These are phyloP conservation scores for Habroteleia sp. DNA, from an alignment of 2,888 invertebrate species.

Conservation along the genomic window DNA sequence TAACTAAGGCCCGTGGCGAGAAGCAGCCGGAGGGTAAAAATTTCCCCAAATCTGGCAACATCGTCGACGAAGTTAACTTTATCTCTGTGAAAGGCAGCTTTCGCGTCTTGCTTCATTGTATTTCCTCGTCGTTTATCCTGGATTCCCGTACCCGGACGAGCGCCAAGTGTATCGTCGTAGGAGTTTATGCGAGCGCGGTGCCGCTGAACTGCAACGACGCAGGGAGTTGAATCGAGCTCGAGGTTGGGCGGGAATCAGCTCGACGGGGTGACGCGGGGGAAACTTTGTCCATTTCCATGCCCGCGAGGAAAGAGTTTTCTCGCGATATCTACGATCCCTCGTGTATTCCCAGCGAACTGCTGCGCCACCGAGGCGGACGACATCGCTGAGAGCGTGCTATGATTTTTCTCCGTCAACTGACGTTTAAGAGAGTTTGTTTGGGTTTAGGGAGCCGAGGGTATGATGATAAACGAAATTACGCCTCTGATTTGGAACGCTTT, in stretches of 20 bases:
- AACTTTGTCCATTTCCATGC: slow-evolving; percentile 78
- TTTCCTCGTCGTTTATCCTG: slow-evolving; percentile 26
- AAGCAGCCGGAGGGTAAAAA: slow-evolving; percentile 26
- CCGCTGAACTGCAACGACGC: slow-evolving; percentile 61
- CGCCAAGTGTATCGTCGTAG: slow-evolving; percentile 73
- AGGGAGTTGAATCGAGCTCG: slow-evolving; percentile 62
- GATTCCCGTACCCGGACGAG: slow-evolving; percentile 69
- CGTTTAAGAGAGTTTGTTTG: slow-evolving; percentile 59
- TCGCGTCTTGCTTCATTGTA: slow-evolving; percentile 26
- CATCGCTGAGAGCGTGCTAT: slow-evolving; percentile 41
- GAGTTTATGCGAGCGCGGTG: slow-evolving; percentile 70
- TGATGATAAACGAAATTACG: slow-evolving; percentile 63
- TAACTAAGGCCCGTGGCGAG: slow-evolving; percentile 4
- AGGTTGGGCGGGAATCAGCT: slow-evolving; percentile 51
- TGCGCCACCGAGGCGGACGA: slow-evolving; percentile 36
- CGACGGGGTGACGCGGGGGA: slow-evolving; percentile 37
- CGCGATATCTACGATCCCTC: slow-evolving; percentile 67
- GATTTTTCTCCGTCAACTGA: slow-evolving; percentile 60
- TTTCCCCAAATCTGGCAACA: slow-evolving; percentile 29
- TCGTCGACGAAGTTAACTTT: slow-evolving; percentile 67
- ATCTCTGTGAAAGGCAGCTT: slow-evolving; percentile 61
- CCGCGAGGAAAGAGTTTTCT: slow-evolving; percentile 68
- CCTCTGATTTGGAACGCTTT: slow-evolving; percentile 56
- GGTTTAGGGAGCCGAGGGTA: slow-evolving; percentile 31
- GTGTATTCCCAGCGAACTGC: slow-evolving; percentile 59